Evolutionary conservation across 1,140 invertebrate species (phyloP), one percentile per base, ranked within the genome.

Genomic region (Lasaia peninsularis): DNA sequence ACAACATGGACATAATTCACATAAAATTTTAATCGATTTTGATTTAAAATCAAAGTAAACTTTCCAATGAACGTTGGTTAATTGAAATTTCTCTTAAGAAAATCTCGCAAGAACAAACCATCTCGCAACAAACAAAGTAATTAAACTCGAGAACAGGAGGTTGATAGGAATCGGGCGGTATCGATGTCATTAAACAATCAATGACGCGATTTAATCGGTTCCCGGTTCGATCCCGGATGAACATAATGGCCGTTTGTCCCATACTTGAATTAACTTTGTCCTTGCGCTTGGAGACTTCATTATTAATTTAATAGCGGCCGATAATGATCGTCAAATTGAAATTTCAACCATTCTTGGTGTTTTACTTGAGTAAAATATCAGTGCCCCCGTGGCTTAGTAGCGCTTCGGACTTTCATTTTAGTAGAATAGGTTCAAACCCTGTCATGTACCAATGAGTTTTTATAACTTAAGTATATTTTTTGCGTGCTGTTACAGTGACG

Each of bases 121-220:
- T 60, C 50, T 11, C 16, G 60, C 35, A 64, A 66, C 69, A 72
- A 75, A 75, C 69, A 65, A 75, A 70, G 65, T 67, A 63, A 75
- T 75, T 73, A 73, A 72, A 65, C 48, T 54, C 44, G 40, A 50
- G 62, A 58, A 67, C 58, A 62, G 56, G 56, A 49, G 40, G 40
- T 48, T 56, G 62, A 58, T 62, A 63, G 52, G 59, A 60, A 62
- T 69, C 65, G 56, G 58, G 53, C 60, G 55, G 50, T 62, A 64
- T 70, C 63, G 56, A 51, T 57, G 65, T 69, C 69, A 65, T 75
- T 73, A 65, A 69, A 70, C 66, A 73, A 67, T 77, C 70, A 71
- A 77, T 77, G 65, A 65, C n/a, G 33, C 56, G 59, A 66, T 69
- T 65, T 64, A 69, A 57, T 56, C 67, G 64, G 64, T 54, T 21